Conservation (phyloP, 53 echinoderm and acorn worm genomes). For the Echinometra lucunter region DNA sequence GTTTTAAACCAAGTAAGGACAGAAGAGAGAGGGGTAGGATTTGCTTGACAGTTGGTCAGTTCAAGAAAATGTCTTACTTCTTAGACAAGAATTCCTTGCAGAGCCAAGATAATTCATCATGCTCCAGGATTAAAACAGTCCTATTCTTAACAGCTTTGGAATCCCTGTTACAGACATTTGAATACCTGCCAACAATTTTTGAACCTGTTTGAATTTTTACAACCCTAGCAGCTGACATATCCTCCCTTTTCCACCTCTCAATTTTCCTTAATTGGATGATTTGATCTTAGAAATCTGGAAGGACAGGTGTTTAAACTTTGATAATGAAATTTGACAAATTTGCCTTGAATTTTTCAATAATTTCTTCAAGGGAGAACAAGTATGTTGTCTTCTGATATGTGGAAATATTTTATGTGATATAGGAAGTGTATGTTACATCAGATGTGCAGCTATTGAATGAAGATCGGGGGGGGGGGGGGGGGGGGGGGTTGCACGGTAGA, state of each 20-base stretch:
- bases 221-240: not conserved
- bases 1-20: not conserved
- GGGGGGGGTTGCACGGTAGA: too few relatives aligned
- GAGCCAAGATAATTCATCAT: not conserved
- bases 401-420: not conserved
- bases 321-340: not conserved
- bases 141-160: not conserved
- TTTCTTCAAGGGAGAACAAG: not conserved
- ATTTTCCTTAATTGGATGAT: not conserved
- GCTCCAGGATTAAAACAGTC: not conserved
- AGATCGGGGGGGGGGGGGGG: not conserved
- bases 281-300: not conserved
- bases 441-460: not conserved
- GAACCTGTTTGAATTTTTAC: not conserved
- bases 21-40: not conserved
- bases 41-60: not conserved
- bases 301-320: not conserved
- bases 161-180: not conserved
- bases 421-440: not conserved
- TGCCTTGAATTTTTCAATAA: not conserved
- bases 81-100: not conserved
- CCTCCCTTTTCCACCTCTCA: not conserved
- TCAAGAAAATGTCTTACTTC: not conserved
- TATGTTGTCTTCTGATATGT: not conserved
- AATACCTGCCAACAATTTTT: slow-evolving; percentile 4